These are phyloP conservation scores for Dendroctonus ponderosae DNA, from an alignment of 1,140 invertebrate genomes.

Conservation along the genomic window DNA sequence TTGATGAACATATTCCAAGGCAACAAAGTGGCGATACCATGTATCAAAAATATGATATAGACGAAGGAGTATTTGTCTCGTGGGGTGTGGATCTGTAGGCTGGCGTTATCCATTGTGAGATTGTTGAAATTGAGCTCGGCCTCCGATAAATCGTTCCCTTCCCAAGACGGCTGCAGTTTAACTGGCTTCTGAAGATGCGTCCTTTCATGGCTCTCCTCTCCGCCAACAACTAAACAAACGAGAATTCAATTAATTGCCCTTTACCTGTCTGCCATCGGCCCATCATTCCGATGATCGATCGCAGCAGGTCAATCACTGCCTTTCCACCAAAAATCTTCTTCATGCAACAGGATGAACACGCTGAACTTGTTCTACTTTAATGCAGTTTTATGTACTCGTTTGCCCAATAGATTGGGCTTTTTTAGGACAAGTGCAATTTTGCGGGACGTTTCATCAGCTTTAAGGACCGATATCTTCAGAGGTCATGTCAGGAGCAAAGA, in stretches of 20 bases:
- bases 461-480: too few species aligned
- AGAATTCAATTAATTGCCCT: background rate
- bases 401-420: too few species aligned
- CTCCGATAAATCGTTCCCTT: constrained; percentile 77
- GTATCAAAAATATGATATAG: constrained; percentile 86
- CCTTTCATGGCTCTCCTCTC: constrained; percentile 54
- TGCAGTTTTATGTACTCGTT: too few species aligned
- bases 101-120: constrained; percentile 70
- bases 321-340: background rate
- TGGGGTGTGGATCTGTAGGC: constrained; percentile 72
- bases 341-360: background rate
- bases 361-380: background rate
- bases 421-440: too few species aligned
- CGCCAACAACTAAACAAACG: constrained; percentile 35
- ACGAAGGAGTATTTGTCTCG: constrained; percentile 80
- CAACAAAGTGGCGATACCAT: constrained; percentile 94
- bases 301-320: background rate
- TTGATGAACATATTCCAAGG: constrained; percentile 99
- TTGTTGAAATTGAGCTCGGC: constrained; percentile 82
- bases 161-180: constrained; percentile 80
- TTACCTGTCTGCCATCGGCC: background rate
- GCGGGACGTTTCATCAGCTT: too few species aligned
- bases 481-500: too few species aligned
- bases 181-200: constrained; percentile 67
- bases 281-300: background rate